These are phyloP conservation scores for Eilema sororculum DNA, from an alignment of 2,888 invertebrate species.

Conservation along the genomic window DNA sequence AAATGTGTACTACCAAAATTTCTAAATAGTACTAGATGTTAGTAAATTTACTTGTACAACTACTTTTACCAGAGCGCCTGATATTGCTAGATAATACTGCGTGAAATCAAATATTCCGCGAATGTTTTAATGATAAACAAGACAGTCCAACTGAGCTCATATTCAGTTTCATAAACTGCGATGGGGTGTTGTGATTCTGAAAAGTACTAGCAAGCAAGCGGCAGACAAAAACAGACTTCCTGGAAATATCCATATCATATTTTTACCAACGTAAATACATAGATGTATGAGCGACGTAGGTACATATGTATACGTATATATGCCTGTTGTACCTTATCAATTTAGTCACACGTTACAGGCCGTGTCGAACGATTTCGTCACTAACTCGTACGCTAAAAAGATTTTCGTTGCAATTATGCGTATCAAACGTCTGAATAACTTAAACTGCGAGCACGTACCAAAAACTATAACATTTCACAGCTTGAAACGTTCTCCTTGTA, in stretches of 20 bases:
- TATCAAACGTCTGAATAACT: conserved; percentile 34
- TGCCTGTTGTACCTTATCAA: conserved; percentile 34
- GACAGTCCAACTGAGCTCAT: not conserved
- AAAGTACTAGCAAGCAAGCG: not conserved
- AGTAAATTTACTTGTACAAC: not conserved
- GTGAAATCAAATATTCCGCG: not conserved
- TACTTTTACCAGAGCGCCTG: not conserved
- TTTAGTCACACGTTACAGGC: conserved; percentile 32
- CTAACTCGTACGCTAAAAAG: conserved; percentile 17
- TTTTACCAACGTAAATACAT: conserved; percentile 6
- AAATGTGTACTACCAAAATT: not conserved
- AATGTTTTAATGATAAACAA: conserved; percentile 1
- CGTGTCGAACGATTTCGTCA: conserved; percentile 24
- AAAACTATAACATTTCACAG: conserved; percentile 13
- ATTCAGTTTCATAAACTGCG: conserved; percentile 8
- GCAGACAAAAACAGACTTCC: conserved; percentile 8
- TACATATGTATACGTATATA: conserved; percentile 1
- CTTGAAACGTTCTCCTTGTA: conserved; percentile 8
- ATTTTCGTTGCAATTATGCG: conserved; percentile 24
- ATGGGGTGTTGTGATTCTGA: conserved; percentile 14
- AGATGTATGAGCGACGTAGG: conserved; percentile 12
- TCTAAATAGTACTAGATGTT: not conserved
- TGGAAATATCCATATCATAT: conserved; percentile 6
- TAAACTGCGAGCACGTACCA: not conserved
- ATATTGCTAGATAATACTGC: not conserved